phyloP scores from a whole-genome alignment of 37 sponge, comb jelly and placozoan species.

The Theonella swinhoei region DNA sequence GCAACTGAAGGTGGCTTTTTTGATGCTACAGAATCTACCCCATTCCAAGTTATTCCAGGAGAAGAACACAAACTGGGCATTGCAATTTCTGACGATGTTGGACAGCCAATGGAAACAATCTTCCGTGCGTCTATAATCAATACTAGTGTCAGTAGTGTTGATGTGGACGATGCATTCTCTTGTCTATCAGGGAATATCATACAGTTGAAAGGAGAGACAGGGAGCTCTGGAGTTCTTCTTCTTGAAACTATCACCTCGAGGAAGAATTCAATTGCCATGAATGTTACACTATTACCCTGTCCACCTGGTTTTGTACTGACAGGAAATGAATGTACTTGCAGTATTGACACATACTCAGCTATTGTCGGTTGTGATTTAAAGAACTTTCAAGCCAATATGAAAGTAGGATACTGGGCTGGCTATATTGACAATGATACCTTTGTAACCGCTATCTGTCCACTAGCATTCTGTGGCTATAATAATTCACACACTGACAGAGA shows the following conservation, averaged over 20 bases:
- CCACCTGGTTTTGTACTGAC: slow-evolving; percentile 44
- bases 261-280: background rate
- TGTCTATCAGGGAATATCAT: background rate
- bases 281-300: slow-evolving; percentile 13
- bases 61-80: slow-evolving; percentile 3
- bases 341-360: background rate
- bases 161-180: background rate
- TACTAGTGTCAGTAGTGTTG: background rate
- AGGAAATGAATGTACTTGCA: background rate
- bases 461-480: background rate
- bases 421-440: slow-evolving; percentile 7
- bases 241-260: background rate
- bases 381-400: background rate
- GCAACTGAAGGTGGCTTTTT: slow-evolving; percentile 17
- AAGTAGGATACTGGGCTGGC: slow-evolving; percentile 55
- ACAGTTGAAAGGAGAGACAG: background rate
- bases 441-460: slow-evolving; percentile 4
- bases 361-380: background rate
- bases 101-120: background rate
- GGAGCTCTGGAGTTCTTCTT: background rate
- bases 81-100: background rate
- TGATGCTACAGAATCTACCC: background rate
- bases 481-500: background rate
- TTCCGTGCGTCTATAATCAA: background rate
- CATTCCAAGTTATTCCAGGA: slow-evolving; percentile 12